Percentiles rank a stretch among this genome's conserved stretches.
phyloP scores from a whole-genome alignment of 1,140 invertebrate genomes.

The Akabosia matsudoensis region DNA sequence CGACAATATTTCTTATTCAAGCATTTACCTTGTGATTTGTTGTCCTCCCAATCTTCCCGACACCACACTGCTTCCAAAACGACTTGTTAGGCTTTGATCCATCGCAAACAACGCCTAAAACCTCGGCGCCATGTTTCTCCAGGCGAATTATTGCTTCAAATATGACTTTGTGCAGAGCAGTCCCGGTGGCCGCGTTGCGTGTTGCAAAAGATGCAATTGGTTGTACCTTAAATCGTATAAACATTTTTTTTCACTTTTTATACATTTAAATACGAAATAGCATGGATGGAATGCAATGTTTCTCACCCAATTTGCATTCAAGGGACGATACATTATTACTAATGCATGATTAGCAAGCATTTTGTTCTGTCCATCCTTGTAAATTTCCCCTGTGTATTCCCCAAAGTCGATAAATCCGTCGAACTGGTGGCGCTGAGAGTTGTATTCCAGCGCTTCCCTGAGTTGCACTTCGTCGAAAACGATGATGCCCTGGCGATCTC shows the following conservation, averaged over 20 bases:
- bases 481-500: neutral
- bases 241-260: neutral
- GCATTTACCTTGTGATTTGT: neutral
- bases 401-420: conserved; percentile 23
- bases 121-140: neutral
- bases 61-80: conserved; percentile 7
- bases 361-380: neutral
- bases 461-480: conserved; percentile 22
- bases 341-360: conserved; percentile 16
- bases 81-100: conserved; percentile 18
- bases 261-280: neutral
- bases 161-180: neutral
- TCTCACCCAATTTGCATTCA: conserved; percentile 18
- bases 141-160: neutral
- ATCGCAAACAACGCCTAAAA: conserved; percentile 1
- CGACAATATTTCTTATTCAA: no score
- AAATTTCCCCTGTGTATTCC: conserved; percentile 9
- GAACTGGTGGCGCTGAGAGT: neutral
- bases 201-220: conserved; percentile 27
- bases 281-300: neutral
- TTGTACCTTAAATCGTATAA: conserved; percentile 11
- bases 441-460: conserved; percentile 22
- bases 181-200: neutral
- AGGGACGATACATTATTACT: conserved; percentile 12
- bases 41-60: neutral